These are phyloP conservation scores for Pyxicephalus adspersus DNA, from an alignment of 2,113 vertebrate genomes.

Conservation along the genomic window DNA sequence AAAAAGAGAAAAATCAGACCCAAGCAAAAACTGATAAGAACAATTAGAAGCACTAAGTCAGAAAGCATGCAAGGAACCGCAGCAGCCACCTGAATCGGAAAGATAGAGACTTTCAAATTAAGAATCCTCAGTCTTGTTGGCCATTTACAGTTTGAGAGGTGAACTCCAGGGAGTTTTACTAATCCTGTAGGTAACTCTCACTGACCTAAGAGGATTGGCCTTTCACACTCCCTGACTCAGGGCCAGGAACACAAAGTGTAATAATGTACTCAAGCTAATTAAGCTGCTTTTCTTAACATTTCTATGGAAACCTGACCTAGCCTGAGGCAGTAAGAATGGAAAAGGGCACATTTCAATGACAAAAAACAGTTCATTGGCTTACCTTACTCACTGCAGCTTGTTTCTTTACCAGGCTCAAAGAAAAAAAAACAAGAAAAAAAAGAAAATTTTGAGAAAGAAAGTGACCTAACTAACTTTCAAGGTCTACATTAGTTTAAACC, in stretches of 20 bases:
- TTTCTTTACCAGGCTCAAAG: slow-evolving; percentile 69
- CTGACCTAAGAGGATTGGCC: slow-evolving; percentile 63
- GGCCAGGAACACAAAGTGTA: slow-evolving; percentile 65
- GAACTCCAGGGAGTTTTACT: slow-evolving; percentile 63
- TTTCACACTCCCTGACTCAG: slow-evolving; percentile 65
- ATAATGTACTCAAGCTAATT: slow-evolving; percentile 70
- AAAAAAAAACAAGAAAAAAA: slow-evolving; percentile 61
- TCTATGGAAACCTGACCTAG: slow-evolving; percentile 68
- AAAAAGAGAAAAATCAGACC: slow-evolving; percentile 37
- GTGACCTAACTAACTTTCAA: slow-evolving; percentile 33
- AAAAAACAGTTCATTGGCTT: slow-evolving; percentile 37
- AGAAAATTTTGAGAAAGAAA: slow-evolving; percentile 71
- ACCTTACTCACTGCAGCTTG: slow-evolving; percentile 68
- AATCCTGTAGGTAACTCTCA: slow-evolving; percentile 63
- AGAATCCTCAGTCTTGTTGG: slow-evolving; percentile 66
- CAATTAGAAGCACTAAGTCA: slow-evolving; percentile 57
- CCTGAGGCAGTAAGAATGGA: slow-evolving; percentile 55
- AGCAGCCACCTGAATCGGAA: slow-evolving; percentile 61
- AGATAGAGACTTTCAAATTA: slow-evolving; percentile 65
- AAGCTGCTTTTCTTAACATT: slow-evolving; percentile 66
- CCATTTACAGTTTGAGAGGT: slow-evolving; percentile 63
- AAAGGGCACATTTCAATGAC: slow-evolving; percentile 58
- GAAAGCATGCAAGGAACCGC: slow-evolving; percentile 65
- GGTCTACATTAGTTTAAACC: neutral
- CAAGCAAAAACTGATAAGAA: slow-evolving; percentile 10